Percentiles rank a stretch among this genome's conserved stretches.
Conservation (phyloP, 2,888 invertebrate genomes). For the Eupithecia dodoneata region DNA sequence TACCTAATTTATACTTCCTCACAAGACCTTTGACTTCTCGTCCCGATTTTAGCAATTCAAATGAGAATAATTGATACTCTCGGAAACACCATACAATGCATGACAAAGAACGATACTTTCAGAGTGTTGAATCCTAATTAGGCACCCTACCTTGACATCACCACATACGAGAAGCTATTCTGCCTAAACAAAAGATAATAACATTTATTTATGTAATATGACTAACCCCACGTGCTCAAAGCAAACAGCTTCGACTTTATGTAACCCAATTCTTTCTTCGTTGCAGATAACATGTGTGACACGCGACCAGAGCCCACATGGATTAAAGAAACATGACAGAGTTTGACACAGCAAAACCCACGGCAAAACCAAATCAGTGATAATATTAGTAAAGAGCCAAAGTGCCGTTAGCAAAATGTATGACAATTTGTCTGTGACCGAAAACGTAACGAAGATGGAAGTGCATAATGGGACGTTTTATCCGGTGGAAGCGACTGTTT, state of each 20-base stretch:
- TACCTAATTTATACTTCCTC: not conserved
- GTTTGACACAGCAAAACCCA: slow-evolving; percentile 36
- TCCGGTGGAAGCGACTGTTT: slow-evolving; percentile 89
- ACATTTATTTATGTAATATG: slow-evolving; percentile 45
- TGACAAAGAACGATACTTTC: not conserved
- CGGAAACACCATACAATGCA: slow-evolving; percentile 3
- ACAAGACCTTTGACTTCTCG: slow-evolving; percentile 19
- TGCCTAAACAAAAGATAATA: slow-evolving; percentile 36
- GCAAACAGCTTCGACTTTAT: slow-evolving; percentile 27
- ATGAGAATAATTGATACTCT: slow-evolving; percentile 13
- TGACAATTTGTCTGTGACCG: slow-evolving; percentile 39
- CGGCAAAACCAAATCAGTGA: slow-evolving; percentile 40
- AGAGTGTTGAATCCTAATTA: slow-evolving; percentile 19
- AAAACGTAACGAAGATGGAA: slow-evolving; percentile 61
- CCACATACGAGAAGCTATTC: slow-evolving; percentile 42
- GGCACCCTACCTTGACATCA: slow-evolving; percentile 47
- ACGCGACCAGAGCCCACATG: not conserved
- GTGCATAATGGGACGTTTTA: slow-evolving; percentile 78
- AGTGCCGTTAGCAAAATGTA: slow-evolving; percentile 47
- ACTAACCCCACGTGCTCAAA: slow-evolving; percentile 49
- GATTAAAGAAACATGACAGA: slow-evolving; percentile 29
- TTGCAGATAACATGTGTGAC: slow-evolving; percentile 51
- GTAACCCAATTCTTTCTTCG: slow-evolving; percentile 50
- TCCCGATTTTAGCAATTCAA: slow-evolving; percentile 36
- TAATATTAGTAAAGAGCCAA: slow-evolving; percentile 56